Base-by-base conservation (phyloP, 37 sponge, comb jelly and placozoan species). In the Petrosia ficiformis region DNA sequence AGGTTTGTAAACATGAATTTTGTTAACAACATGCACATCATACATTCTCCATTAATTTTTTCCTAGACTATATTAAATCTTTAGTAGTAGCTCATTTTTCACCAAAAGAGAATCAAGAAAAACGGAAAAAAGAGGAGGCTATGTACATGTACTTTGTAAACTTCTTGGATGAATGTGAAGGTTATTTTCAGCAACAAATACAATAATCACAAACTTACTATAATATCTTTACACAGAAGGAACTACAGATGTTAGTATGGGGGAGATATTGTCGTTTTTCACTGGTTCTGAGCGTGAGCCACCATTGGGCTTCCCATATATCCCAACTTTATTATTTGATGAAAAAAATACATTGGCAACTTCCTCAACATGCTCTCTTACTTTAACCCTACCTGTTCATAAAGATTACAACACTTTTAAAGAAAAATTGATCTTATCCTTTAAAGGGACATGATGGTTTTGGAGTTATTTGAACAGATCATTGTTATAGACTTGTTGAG, bases 91-190 rank as follows among this genome's bases (percentile, higher is more conserved):
- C n/a, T n/a, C n/a, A n/a, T n/a, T n/a, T n/a, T n/a, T n/a, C n/a
- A n/a, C n/a, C n/a, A n/a, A n/a, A n/a, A n/a, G n/a, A n/a, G n/a
- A n/a, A n/a, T n/a, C n/a, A n/a, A n/a, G n/a, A n/a, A n/a, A n/a
- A n/a, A n/a, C n/a, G n/a, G n/a, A n/a, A n/a, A 25, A n/a, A 71
- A 40, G 31, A 54, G 31, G 42, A 70, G 29, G 65, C 80, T 25
- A n/a, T n/a, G n/a, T 81, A 81, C 56, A 63, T 81, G n/a, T 29
- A 73, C 31, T 81, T 81, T 4, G 74, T 61, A n/a, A 74, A 81
- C 26, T 81, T 81, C 37, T 34, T 81, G 67, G 82, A 81, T 73
- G 75, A 73, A 29, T 81, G 74, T 73, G 74, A 61, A 43, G 75
- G 82, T 81, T 48, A 32, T 35, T 2, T 32, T 2, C 65, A 28